phyloP scores from a whole-genome alignment of 2,888 invertebrate genomes.

The Tipula confusa region DNA sequence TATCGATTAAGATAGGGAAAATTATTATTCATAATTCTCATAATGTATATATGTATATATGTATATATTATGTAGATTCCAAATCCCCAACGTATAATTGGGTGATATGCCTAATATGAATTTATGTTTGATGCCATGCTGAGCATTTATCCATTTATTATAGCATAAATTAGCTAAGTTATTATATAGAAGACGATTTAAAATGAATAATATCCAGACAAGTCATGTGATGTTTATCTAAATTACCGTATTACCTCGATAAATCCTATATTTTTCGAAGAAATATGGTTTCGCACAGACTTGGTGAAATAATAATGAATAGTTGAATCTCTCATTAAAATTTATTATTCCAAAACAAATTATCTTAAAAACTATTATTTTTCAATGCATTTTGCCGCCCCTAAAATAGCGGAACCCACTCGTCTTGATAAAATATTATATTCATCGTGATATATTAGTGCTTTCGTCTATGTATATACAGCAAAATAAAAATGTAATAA shows the following conservation, averaged over 20 bases:
- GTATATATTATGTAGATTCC: too few relatives aligned
- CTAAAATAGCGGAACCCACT: neutral
- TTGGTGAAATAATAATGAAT: slow-evolving; percentile 25
- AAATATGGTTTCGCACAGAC: neutral
- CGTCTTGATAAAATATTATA: neutral
- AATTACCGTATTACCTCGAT: neutral
- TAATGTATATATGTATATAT: neutral
- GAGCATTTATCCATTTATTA: neutral
- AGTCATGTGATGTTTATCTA: neutral
- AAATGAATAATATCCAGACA: neutral
- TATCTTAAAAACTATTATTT: neutral
- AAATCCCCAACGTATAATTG: neutral
- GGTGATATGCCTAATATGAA: neutral
- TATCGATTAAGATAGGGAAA: neutral
- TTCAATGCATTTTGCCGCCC: neutral
- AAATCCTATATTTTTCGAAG: neutral
- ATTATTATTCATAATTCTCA: neutral
- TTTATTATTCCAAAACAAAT: slow-evolving; percentile 9
- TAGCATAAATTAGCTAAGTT: neutral
- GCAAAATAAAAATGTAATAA: neutral
- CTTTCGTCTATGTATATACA: neutral
- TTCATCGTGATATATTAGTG: neutral
- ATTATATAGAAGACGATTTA: neutral
- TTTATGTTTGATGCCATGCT: neutral
- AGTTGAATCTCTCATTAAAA: neutral